Conservation (phyloP, 2,888 invertebrate genomes). For the Eretmocerus hayati region DNA sequence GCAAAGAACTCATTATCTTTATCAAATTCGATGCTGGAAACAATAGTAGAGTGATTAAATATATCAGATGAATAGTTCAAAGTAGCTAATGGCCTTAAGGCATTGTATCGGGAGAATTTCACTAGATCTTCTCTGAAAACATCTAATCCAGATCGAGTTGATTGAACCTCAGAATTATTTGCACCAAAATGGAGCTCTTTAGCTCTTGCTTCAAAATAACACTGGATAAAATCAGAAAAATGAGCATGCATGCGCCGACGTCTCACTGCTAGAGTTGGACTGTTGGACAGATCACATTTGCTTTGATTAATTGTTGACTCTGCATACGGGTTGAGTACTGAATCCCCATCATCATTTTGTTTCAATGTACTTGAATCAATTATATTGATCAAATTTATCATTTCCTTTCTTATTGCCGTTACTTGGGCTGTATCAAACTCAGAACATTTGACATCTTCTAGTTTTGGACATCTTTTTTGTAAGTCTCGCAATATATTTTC, state of each 20-base stretch:
- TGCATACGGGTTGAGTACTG: conserved; percentile 28
- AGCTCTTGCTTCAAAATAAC: conserved; percentile 73
- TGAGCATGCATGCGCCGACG: conserved; percentile 74
- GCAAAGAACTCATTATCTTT: conserved; percentile 94
- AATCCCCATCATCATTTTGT: conserved; percentile 26
- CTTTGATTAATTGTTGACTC: conserved; percentile 27
- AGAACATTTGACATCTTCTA: conserved; percentile 52
- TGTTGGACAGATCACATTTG: conserved; percentile 28
- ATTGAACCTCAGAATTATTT: conserved; percentile 29
- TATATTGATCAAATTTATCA: conserved; percentile 53
- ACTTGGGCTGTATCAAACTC: conserved; percentile 50
- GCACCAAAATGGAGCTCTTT: conserved; percentile 63
- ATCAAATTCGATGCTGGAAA: conserved; percentile 91
- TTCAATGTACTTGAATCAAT: conserved; percentile 50
- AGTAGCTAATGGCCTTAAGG: conserved; percentile 74
- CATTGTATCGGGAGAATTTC: conserved; percentile 75
- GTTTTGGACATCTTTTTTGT: conserved; percentile 52
- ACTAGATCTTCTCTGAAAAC: conserved; percentile 78
- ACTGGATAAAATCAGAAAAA: conserved; percentile 83
- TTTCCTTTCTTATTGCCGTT: conserved; percentile 52
- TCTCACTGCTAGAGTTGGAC: conserved; percentile 58
- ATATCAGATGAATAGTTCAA: conserved; percentile 85
- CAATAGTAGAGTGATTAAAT: conserved; percentile 78
- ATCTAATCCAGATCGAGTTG: conserved; percentile 55
- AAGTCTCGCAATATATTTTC: conserved; percentile 57